Percentiles rank a stretch among this genome's conserved stretches.
phyloP scores from a whole-genome alignment of 2,888 invertebrate species.

The Rhingia campestris region DNA sequence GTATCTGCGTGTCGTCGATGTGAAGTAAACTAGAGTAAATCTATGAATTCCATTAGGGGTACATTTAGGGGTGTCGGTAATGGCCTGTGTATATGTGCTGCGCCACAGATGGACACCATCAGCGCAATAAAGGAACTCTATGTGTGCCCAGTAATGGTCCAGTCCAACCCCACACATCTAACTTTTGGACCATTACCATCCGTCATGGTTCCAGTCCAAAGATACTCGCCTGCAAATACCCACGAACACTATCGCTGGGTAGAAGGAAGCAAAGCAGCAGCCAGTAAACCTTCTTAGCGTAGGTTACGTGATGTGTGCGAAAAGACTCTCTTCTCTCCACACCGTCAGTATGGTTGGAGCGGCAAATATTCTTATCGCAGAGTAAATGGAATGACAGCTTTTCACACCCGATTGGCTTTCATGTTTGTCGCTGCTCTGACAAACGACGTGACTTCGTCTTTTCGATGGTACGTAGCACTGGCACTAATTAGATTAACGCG shows the following conservation, averaged over 20 bases:
- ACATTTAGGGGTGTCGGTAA: conserved; percentile 30
- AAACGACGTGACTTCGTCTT: conserved; percentile 72
- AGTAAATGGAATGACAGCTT: conserved; percentile 70
- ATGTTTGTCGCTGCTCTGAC: conserved; percentile 69
- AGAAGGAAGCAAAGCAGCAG: not conserved
- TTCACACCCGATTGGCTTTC: conserved; percentile 73
- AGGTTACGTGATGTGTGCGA: conserved; percentile 56
- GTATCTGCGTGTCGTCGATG: conserved; percentile 34
- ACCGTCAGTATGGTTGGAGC: conserved; percentile 1
- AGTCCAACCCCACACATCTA: conserved; percentile 29
- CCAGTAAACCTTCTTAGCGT: conserved; percentile 22
- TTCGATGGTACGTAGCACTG: conserved; percentile 56
- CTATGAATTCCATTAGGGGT: conserved; percentile 40
- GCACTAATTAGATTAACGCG: conserved; percentile 71
- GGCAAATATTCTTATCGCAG: conserved; percentile 60
- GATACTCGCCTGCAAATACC: conserved; percentile 26
- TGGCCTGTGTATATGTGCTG: conserved; percentile 24
- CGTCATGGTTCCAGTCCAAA: conserved; percentile 56
- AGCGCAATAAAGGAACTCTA: conserved; percentile 27
- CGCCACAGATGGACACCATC: conserved; percentile 32
- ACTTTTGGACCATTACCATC: conserved; percentile 59
- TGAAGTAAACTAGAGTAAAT: conserved; percentile 35
- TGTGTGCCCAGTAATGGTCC: conserved; percentile 32
- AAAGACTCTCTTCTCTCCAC: not conserved
- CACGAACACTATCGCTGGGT: conserved; percentile 11